Conservation (phyloP, 2,113 vertebrate species). For the Bubalus kerabau region DNA sequence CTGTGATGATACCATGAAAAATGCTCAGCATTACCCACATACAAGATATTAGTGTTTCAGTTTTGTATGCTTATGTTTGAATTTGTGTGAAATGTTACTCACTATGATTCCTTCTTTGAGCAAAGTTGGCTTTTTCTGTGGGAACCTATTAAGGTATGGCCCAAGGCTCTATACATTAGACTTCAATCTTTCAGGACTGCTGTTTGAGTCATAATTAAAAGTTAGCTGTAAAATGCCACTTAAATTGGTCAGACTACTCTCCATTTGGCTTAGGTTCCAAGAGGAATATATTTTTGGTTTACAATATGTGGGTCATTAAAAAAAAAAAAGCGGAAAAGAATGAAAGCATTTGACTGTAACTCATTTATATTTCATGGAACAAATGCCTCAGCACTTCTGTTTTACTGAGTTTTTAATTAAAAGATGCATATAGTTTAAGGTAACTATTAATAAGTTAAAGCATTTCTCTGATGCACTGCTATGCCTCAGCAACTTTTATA, state of each 20-base stretch:
- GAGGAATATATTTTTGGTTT: slow-evolving; percentile 46
- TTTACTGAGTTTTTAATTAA: slow-evolving; percentile 61
- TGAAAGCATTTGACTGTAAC: slow-evolving; percentile 33
- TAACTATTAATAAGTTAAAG: slow-evolving; percentile 41
- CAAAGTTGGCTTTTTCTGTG: neutral
- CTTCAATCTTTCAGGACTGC: neutral
- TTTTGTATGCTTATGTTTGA: neutral
- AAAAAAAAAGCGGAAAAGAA: slow-evolving; percentile 44
- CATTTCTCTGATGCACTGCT: neutral
- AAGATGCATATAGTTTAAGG: slow-evolving; percentile 25
- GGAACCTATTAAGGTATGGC: neutral
- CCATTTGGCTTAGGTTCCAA: neutral
- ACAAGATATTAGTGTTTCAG: neutral
- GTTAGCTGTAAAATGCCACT: slow-evolving; percentile 39
- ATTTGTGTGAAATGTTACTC: neutral
- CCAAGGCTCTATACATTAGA: neutral
- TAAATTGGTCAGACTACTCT: slow-evolving; percentile 26
- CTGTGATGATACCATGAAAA: neutral
- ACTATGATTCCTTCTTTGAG: neutral
- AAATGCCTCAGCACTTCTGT: slow-evolving; percentile 47
- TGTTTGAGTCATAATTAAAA: slow-evolving; percentile 54
- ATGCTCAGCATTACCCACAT: neutral
- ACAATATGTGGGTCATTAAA: slow-evolving; percentile 58
- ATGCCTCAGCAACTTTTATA: neutral
- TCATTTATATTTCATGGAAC: slow-evolving; percentile 60